These are phyloP conservation scores for Phrynocephalus forsythii DNA, from an alignment of 2,797 vertebrate species.

Conservation along the genomic window DNA sequence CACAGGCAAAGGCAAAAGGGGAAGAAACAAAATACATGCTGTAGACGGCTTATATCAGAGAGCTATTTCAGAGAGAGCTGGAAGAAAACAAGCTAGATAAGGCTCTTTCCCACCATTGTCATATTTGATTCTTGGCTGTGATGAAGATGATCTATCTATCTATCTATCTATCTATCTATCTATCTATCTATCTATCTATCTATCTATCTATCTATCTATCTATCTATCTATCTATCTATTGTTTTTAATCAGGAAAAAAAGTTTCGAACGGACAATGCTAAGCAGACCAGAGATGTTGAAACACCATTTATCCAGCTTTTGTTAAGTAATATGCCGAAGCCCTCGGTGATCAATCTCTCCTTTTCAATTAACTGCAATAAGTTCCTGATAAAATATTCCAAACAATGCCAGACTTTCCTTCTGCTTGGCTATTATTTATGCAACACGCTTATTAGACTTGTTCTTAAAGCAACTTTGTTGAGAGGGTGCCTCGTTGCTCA, in stretches of 20 bases:
- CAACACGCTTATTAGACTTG: constrained; percentile 58
- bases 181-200: not conserved
- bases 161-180: not conserved
- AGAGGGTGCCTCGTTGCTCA: constrained; percentile 60
- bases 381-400: constrained; percentile 70
- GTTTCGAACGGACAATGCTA: constrained; percentile 54
- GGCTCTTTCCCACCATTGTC: not conserved
- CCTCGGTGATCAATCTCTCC: constrained; percentile 64
- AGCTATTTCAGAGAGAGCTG: constrained; percentile 35
- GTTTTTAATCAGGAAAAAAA: constrained; percentile 40
- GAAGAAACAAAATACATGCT: not conserved
- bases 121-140: constrained; percentile 45
- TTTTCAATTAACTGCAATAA: constrained; percentile 69
- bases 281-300: constrained; percentile 56
- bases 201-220: not conserved
- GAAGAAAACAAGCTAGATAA: constrained; percentile 3
- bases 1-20: accelerated
- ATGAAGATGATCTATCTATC: not conserved
- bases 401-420: constrained; percentile 64
- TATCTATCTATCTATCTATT: not conserved
- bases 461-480: constrained; percentile 71
- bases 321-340: constrained; percentile 66
- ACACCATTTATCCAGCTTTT: constrained; percentile 65
- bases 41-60: constrained; percentile 23
- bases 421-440: constrained; percentile 63